Evolutionary conservation across 2,888 invertebrate genomes (phyloP), one percentile per base, ranked within the genome.

Genomic region (Hydriomena furcata): DNA sequence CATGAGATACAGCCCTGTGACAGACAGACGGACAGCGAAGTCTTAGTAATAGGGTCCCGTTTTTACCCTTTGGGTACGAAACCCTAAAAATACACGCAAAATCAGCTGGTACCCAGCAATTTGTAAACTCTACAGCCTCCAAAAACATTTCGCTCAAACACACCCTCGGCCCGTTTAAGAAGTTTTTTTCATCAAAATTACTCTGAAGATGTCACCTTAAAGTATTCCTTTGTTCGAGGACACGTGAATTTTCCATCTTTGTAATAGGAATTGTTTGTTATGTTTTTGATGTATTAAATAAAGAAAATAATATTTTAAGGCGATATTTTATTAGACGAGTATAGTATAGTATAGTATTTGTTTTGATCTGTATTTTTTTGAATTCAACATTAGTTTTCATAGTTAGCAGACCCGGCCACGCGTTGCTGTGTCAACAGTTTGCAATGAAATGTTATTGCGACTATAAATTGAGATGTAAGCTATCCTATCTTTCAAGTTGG

Each of bases 111-210:
- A n/a, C n/a, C n/a, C n/a, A 34, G 50, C 40, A 46, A 45, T 41
- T 52, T 42, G 37, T 31, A 17, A 52, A 46, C 40, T 37, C 37
- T 25, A 32, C 36, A 43, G 35, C 25, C 43, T 23, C 43, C 25
- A 40, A 41, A 44, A 50, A 35, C 32, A 10, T 47, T 12, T 27
- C 41, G 24, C 31, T 21, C 27, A 17, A 25, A 46, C 17, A 31
- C 17, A 7, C 40, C 34, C 47, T 37, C 48, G 28, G 47, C 47
- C 31, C 38, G 50, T 37, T 47, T 47, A 21, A 42, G 52, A 61
- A 56, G 40, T 58, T 60, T 61, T 61, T 57, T 61, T 61, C 58
- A 61, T 61, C 61, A 58, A 61, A 61, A 58, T 61, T 57, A 57
- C 58, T 61, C 58, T 55, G 61, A 55, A 47, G 54, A 37, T 46